Evolutionary conservation across 2,888 invertebrate species (phyloP).

Genomic region (Conchocele bisecta): DNA sequence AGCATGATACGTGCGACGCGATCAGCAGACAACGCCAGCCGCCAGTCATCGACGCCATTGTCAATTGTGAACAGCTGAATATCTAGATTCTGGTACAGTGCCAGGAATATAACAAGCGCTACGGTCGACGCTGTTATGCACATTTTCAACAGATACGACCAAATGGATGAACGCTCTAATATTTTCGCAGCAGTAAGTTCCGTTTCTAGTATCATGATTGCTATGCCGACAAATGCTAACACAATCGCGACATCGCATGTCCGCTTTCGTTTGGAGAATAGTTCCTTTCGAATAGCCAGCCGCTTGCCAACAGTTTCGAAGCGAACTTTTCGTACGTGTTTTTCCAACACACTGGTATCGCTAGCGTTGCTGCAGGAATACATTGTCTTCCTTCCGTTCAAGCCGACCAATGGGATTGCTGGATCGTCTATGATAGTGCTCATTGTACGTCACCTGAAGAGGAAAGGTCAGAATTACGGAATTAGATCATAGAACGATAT

Average conservation of each 20-base stretch:
- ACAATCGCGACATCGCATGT: constrained; percentile 76
- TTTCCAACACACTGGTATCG: constrained; percentile 15
- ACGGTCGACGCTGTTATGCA: constrained; percentile 78
- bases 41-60: constrained; percentile 81
- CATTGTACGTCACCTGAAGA: too few species aligned
- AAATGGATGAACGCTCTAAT: constrained; percentile 58
- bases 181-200: constrained; percentile 73
- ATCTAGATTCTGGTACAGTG: constrained; percentile 79
- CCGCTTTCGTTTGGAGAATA: constrained; percentile 75
- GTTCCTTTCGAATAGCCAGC: constrained; percentile 79
- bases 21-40: constrained; percentile 76
- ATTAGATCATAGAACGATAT: too few species aligned
- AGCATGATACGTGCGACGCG: constrained; percentile 86
- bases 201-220: constrained; percentile 79
- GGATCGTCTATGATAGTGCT: constrained; percentile 79
- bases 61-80: constrained; percentile 80
- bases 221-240: constrained; percentile 78
- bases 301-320: constrained; percentile 80
- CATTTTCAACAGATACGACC: constrained; percentile 75
- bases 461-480: too few species aligned
- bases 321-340: constrained; percentile 52
- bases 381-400: constrained; percentile 72
- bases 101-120: constrained; percentile 76
- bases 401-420: constrained; percentile 78
- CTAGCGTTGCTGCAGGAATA: constrained; percentile 61